Evolutionary conservation across 1,140 invertebrate genomes (phyloP), one percentile per base, ranked within the genome.

Genomic region (Batillaria attramentaria): DNA sequence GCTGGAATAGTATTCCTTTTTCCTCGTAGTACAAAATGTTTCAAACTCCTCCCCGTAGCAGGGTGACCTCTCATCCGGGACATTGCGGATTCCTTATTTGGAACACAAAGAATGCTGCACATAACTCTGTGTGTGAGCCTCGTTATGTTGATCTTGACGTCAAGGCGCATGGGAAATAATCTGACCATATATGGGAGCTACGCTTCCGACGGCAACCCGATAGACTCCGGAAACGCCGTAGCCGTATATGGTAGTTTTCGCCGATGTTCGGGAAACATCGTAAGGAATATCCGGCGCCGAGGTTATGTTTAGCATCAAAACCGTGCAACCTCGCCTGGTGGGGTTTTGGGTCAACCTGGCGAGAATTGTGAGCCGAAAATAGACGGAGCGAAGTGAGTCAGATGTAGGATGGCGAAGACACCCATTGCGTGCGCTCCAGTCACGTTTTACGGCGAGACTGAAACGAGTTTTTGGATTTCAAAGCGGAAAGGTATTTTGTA

Each of bases 71-170:
- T 84, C 82, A 74, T 77, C 77, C 77, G 80, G 68, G 65, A 57
- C 70, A 81, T 66, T 72, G 76, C 83, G 85, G 87, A 80, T 82
- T 81, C 84, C 83, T 77, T 87, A 87, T 87, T 84, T 85, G 87
- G 87, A 50, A 86, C 77, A 84, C 81, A 81, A 80, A 81, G 80
- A 72, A 73, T 79, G 69, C 79, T 80, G 41, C 54, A 78, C 39
- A 57, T 72, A 80, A 74, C 76, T 60, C 77, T 74, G 74, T 75
- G 72, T 31, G 72, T 73, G 72, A 79, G 72, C 78, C 79, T 57
- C 77, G 60, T 69, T 80, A 82, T 83, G 84, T 80, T 41, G 70
- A n/a, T 62, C 50, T 37, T 84, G 83, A 85, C 79, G 81, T 85
- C 79, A 80, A 68, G 43, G 62, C 81, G 80, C 31, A 73, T 68